phyloP scores from a whole-genome alignment of 2,888 invertebrate species.

The Nymphalis urticae region DNA sequence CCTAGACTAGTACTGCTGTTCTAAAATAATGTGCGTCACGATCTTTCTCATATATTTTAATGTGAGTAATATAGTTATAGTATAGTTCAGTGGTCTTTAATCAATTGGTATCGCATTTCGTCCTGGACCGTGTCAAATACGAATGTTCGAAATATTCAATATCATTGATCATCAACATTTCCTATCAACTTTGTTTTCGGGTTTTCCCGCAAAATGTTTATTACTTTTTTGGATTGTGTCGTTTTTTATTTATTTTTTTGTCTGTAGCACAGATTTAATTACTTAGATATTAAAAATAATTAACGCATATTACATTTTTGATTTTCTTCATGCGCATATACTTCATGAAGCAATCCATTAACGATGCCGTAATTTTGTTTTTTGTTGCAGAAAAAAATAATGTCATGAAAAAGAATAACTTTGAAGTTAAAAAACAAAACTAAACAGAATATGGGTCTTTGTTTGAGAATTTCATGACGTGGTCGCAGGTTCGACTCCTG shows the following conservation, averaged over 20 bases:
- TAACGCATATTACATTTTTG: not conserved
- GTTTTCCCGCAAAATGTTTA: slow-evolving; percentile 3
- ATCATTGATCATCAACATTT: slow-evolving; percentile 19
- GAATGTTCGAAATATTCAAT: slow-evolving; percentile 20
- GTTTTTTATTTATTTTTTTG: slow-evolving; percentile 5
- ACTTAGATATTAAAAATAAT: slow-evolving; percentile 5
- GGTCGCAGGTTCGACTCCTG: slow-evolving; percentile 31
- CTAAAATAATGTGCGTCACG: not conserved
- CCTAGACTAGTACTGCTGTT: not conserved
- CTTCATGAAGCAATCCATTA: slow-evolving; percentile 18
- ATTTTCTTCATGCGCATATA: slow-evolving; percentile 19
- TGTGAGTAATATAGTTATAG: not conserved
- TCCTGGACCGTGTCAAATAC: slow-evolving; percentile 20
- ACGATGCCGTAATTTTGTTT: slow-evolving; percentile 15
- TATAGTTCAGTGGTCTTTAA: not conserved
- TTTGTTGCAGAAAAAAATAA: slow-evolving; percentile 10
- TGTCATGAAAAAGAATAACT: not conserved
- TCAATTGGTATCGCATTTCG: not conserved
- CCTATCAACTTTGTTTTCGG: slow-evolving; percentile 11
- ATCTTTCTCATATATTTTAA: not conserved
- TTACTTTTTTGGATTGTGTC: slow-evolving; percentile 11
- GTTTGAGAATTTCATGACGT: not conserved
- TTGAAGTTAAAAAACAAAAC: not conserved
- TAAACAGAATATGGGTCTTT: not conserved
- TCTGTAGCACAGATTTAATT: slow-evolving; percentile 8